phyloP scores from a whole-genome alignment of 2,888 invertebrate genomes.

The Ophion slaviceki region DNA sequence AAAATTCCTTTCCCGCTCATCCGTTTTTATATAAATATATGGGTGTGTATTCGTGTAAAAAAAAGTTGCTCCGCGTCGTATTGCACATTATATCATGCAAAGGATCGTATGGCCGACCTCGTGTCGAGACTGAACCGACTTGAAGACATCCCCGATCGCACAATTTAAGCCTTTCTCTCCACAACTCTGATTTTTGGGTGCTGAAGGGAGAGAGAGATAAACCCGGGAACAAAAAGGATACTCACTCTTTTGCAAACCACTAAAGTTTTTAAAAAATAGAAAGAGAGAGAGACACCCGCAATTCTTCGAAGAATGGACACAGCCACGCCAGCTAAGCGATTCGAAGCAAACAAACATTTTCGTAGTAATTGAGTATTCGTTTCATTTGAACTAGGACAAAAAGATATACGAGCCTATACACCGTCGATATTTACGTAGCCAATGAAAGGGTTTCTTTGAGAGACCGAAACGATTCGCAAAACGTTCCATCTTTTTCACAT shows the following conservation, averaged over 20 bases:
- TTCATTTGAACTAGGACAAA: slow-evolving; percentile 31
- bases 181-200: not conserved
- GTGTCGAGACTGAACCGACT: slow-evolving; percentile 45
- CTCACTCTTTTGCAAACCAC: not conserved
- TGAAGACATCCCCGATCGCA: slow-evolving; percentile 50
- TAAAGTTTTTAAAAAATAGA: slow-evolving; percentile 7
- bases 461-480: not conserved
- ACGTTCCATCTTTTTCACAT: not conserved
- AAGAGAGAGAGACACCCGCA: not conserved
- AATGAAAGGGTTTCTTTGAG: not conserved
- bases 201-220: not conserved
- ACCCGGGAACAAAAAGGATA: not conserved
- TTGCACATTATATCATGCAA: slow-evolving; percentile 64
- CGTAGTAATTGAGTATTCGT: slow-evolving; percentile 57
- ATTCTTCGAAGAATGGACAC: slow-evolving; percentile 32
- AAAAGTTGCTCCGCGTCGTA: slow-evolving; percentile 60
- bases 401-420: slow-evolving; percentile 49
- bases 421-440: slow-evolving; percentile 42
- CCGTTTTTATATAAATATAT: slow-evolving; percentile 29
- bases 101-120: slow-evolving; percentile 14
- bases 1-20: slow-evolving; percentile 35
- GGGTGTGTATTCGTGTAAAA: slow-evolving; percentile 30
- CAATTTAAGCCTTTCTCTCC: slow-evolving; percentile 14
- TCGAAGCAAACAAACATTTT: slow-evolving; percentile 42
- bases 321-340: slow-evolving; percentile 40